These are phyloP conservation scores for Andricus curvator DNA, from an alignment of 2,888 invertebrate genomes.

Conservation along the genomic window DNA sequence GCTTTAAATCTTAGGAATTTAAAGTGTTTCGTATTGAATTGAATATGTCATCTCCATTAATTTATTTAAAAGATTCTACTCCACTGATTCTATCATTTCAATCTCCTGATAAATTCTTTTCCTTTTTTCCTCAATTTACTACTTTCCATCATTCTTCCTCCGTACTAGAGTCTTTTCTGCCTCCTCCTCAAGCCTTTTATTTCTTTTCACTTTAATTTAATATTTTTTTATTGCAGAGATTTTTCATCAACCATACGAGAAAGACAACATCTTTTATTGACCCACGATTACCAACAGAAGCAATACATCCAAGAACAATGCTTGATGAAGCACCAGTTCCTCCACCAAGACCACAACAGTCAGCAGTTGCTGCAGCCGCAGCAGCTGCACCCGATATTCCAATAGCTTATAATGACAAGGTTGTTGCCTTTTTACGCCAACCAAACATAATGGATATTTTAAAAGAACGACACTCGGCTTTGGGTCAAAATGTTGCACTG, in stretches of 20 bases:
- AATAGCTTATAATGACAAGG: slow-evolving; percentile 96
- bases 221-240: slow-evolving; percentile 79
- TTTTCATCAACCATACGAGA: slow-evolving; percentile 97
- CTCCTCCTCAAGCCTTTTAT: no score
- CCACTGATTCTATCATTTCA: no score
- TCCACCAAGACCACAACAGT: slow-evolving; percentile 85
- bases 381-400: slow-evolving; percentile 85
- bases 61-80: no score
- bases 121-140: no score
- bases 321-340: slow-evolving; percentile 85
- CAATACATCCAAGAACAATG: slow-evolving; percentile 81
- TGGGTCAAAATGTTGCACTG: slow-evolving; percentile 85
- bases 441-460: slow-evolving; percentile 96
- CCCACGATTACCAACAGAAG: slow-evolving; percentile 94
- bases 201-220: neutral
- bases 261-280: slow-evolving; percentile 98
- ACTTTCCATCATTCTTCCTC: no score
- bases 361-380: slow-evolving; percentile 79
- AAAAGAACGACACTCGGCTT: slow-evolving; percentile 88
- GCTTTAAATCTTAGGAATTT: no score
- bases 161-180: no score
- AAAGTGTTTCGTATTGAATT: no score
- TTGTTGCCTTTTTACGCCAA: slow-evolving; percentile 96
- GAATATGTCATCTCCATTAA: no score
- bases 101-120: no score